Conservation (phyloP, 1,140 invertebrate genomes). For the Kradibia gibbosae region DNA sequence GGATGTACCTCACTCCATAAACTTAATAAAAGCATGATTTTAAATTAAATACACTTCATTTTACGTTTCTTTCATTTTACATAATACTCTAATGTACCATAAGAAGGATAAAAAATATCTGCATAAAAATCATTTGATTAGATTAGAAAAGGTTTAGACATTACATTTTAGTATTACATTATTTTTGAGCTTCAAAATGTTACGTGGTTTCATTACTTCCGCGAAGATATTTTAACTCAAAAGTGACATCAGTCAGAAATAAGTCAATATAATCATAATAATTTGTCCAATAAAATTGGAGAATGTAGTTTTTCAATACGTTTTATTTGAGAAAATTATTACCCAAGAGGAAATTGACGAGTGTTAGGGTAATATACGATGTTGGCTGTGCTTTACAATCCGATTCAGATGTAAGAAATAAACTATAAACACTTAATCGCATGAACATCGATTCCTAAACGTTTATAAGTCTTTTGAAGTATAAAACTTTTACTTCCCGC, state of each 20-base stretch:
- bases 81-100: too few species aligned
- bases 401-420: slow-evolving; percentile 44
- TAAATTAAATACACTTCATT: background rate
- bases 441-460: slow-evolving; percentile 40
- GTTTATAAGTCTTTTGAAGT: slow-evolving; percentile 40
- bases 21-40: background rate
- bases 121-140: too few species aligned
- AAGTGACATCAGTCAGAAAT: too few species aligned
- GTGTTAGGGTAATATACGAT: slow-evolving; percentile 1
- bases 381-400: background rate
- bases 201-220: too few species aligned
- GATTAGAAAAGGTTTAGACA: too few species aligned
- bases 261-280: too few species aligned
- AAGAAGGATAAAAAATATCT: too few species aligned
- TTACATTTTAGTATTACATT: too few species aligned
- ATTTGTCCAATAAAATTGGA: too few species aligned
- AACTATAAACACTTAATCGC: slow-evolving; percentile 48
- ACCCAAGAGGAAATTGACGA: slow-evolving; percentile 1
- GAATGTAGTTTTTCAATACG: too few species aligned
- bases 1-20: background rate
- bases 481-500: slow-evolving; percentile 48
- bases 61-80: background rate
- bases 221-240: too few species aligned
- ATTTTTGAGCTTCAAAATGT: too few species aligned
- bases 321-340: slow-evolving; percentile 21